Percentiles rank a stretch among this genome's conserved stretches.
Conservation (phyloP, 2,113 vertebrate species). For the Parus major region DNA sequence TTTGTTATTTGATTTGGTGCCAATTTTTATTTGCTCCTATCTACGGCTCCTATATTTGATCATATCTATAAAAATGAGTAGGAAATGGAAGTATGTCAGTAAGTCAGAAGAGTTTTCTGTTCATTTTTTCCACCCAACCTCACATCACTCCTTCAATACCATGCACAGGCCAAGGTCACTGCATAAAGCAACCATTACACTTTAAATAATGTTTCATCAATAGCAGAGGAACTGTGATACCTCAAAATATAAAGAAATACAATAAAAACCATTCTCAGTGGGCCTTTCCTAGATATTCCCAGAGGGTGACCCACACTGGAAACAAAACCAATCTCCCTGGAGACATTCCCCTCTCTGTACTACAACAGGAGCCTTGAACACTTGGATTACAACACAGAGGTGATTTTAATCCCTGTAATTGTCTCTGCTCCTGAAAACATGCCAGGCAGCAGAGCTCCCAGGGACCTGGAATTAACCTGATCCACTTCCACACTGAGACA, state of each 20-base stretch:
- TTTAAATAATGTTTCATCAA: not conserved
- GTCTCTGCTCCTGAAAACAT: not conserved
- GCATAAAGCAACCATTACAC: not conserved
- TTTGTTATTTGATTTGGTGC: constrained; percentile 45
- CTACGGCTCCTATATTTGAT: not conserved
- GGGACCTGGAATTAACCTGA: not conserved
- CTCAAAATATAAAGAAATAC: not conserved
- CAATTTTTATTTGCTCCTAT: constrained; percentile 16
- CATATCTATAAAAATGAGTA: not conserved
- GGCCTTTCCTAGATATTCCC: not conserved
- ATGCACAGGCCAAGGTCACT: not conserved
- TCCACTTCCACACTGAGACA: fast-evolving
- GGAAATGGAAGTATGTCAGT: not conserved
- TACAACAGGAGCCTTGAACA: not conserved
- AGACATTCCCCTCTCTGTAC: not conserved
- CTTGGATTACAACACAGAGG: not conserved
- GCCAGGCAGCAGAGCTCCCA: not conserved
- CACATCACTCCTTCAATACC: not conserved
- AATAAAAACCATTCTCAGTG: not conserved
- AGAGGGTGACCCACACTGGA: not conserved
- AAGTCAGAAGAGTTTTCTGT: not conserved
- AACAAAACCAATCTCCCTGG: not conserved
- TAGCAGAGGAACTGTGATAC: not conserved
- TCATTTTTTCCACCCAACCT: not conserved
- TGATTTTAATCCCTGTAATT: not conserved